Percentiles rank a stretch among this genome's conserved stretches.
Conservation (phyloP, 1,140 invertebrate genomes). For the Drosophila subobscura region DNA sequence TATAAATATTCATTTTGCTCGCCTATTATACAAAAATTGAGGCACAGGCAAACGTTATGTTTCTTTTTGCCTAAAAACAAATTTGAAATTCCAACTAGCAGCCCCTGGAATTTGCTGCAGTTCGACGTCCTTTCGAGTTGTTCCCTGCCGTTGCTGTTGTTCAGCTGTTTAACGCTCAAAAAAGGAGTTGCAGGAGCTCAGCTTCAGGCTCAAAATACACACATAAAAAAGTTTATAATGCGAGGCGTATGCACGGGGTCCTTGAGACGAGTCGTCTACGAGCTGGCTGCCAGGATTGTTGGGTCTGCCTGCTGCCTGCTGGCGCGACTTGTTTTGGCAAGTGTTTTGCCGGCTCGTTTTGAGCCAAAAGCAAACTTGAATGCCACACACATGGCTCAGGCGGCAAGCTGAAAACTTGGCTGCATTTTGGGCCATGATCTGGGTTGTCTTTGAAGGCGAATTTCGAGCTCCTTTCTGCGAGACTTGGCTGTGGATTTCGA, state of each 20-base stretch:
- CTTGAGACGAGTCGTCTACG: constrained; percentile 53
- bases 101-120: constrained; percentile 60
- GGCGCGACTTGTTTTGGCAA: constrained; percentile 73
- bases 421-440: too few relatives aligned
- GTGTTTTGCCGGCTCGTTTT: constrained; percentile 36
- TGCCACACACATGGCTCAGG: constrained; percentile 10
- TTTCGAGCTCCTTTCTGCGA: too few relatives aligned
- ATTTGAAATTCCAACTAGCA: constrained; percentile 76
- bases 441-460: too few relatives aligned
- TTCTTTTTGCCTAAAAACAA: constrained; percentile 48
- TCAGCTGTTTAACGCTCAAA: constrained; percentile 71
- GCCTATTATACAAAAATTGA: constrained; percentile 81
- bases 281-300: constrained; percentile 6
- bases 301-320: constrained; percentile 4
- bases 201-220: neutral
- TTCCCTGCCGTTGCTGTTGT: constrained; percentile 18
- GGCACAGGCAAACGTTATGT: constrained; percentile 41
- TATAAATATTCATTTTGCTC: constrained; percentile 79
- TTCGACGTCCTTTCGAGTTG: constrained; percentile 62
- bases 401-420: constrained; percentile 53
- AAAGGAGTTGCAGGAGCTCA: constrained; percentile 53
- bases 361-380: constrained; percentile 42
- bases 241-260: constrained; percentile 32
- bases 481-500: too few relatives aligned
- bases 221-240: constrained; percentile 36